These are phyloP conservation scores for Stomatorhinus walkeri DNA, from an alignment of 2,797 vertebrate species.

Conservation along the genomic window DNA sequence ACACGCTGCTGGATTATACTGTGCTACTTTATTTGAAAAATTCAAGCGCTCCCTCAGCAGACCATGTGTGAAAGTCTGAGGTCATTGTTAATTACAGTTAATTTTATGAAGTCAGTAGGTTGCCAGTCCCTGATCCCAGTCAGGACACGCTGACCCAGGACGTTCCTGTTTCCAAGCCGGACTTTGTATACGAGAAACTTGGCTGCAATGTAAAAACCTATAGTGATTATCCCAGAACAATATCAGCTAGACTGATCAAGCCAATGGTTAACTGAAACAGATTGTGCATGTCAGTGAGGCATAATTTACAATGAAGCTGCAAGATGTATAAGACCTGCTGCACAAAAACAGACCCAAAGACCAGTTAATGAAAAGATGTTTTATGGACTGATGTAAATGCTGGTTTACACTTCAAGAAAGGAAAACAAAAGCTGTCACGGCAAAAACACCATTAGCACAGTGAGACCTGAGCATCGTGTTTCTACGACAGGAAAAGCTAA, in stretches of 20 bases:
- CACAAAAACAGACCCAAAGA: background rate
- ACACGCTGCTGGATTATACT: background rate
- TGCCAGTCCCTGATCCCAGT: background rate
- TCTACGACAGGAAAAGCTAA: background rate
- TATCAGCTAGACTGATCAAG: background rate
- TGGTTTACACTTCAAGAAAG: background rate
- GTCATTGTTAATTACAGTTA: constrained; percentile 10
- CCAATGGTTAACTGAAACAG: background rate
- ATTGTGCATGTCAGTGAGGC: background rate
- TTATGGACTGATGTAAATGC: background rate
- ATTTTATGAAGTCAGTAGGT: constrained; percentile 17
- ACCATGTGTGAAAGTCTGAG: background rate
- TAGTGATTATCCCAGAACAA: background rate
- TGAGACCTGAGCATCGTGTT: background rate
- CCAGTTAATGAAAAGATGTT: background rate
- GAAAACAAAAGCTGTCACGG: background rate
- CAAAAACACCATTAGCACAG: background rate
- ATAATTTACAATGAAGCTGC: background rate
- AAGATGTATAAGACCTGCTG: background rate
- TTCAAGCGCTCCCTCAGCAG: constrained; percentile 17
- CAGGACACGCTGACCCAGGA: background rate
- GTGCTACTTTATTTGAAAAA: background rate
- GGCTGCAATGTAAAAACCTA: background rate
- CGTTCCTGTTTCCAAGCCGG: background rate
- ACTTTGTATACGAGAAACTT: background rate